Conservation (phyloP, 2,888 invertebrate species). For the Cartodere bifasciata region DNA sequence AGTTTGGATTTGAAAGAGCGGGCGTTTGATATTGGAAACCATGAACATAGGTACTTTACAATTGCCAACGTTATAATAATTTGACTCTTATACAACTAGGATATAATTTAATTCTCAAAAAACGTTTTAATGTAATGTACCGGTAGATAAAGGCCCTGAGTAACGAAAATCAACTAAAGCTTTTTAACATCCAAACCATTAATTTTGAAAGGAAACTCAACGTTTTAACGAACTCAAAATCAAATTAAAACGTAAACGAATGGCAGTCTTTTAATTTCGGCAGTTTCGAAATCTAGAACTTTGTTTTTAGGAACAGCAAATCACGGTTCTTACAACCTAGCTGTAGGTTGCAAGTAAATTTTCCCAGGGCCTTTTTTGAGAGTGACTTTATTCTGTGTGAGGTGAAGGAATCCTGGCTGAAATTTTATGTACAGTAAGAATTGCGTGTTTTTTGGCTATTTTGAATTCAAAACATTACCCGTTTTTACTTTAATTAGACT, state of each 20-base stretch:
- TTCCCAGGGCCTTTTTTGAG: slow-evolving; percentile 26
- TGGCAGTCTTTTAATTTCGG: slow-evolving; percentile 38
- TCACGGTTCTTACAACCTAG: slow-evolving; percentile 31
- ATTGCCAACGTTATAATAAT: slow-evolving; percentile 32
- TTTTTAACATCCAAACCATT: slow-evolving; percentile 30
- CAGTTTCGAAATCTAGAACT: slow-evolving; percentile 34
- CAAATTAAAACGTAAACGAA: slow-evolving; percentile 30
- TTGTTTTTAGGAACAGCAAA: slow-evolving; percentile 37
- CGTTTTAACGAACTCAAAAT: slow-evolving; percentile 20
- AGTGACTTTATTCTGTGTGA: slow-evolving; percentile 30
- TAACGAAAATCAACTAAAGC: slow-evolving; percentile 21
- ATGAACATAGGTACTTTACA: slow-evolving; percentile 32
- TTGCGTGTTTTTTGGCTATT: slow-evolving; percentile 15
- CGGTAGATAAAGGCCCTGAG: slow-evolving; percentile 28
- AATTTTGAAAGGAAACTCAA: slow-evolving; percentile 33
- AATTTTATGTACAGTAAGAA: slow-evolving; percentile 26
- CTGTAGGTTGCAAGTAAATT: slow-evolving; percentile 28
- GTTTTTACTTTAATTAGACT: slow-evolving; percentile 18
- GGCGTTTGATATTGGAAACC: slow-evolving; percentile 29
- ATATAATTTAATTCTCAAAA: slow-evolving; percentile 23
- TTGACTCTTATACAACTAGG: slow-evolving; percentile 29
- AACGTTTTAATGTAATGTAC: slow-evolving; percentile 30
- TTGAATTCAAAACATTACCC: slow-evolving; percentile 9
- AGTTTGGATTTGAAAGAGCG: slow-evolving; percentile 30
- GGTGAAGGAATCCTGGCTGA: slow-evolving; percentile 31